These are phyloP conservation scores for Orchesella flavescens DNA, from an alignment of 2,888 invertebrate species.

Conservation along the genomic window DNA sequence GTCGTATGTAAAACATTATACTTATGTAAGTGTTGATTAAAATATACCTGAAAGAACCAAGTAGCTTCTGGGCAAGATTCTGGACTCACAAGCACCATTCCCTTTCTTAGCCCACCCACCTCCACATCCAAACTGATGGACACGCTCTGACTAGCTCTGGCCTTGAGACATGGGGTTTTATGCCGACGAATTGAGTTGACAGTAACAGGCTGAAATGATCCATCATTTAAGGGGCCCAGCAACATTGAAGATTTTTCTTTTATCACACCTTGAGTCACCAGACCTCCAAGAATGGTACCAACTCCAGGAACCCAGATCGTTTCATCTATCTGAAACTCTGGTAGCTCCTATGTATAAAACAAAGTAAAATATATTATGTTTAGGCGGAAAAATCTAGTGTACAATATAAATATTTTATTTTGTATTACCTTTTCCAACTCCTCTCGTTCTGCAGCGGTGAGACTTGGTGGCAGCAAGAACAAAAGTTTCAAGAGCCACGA, in stretches of 20 bases:
- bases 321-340: constrained; percentile 95
- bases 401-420: too few relatives aligned
- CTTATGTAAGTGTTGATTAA: too few relatives aligned
- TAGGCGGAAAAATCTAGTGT: too few relatives aligned
- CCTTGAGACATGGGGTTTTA: constrained; percentile 89
- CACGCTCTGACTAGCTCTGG: constrained; percentile 92
- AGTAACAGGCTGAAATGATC: constrained; percentile 84
- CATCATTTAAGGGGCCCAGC: constrained; percentile 83
- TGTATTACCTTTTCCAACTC: constrained; percentile 79
- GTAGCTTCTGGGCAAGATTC: constrained; percentile 76
- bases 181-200: constrained; percentile 93
- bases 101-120: constrained; percentile 81
- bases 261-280: constrained; percentile 88
- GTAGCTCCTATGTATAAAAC: constrained; percentile 79
- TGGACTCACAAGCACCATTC: constrained; percentile 86
- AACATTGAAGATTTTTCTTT: constrained; percentile 81
- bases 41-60: constrained; percentile 70
- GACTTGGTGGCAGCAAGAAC: constrained; percentile 84
- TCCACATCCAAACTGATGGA: constrained; percentile 83
- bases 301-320: constrained; percentile 89
- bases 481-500: constrained; percentile 89
- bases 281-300: constrained; percentile 88
- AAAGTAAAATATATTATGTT: too few relatives aligned
- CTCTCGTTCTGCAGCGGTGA: constrained; percentile 80
- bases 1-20: background rate